These are phyloP conservation scores for Rhinogobio ventralis DNA, from an alignment of 2,797 vertebrate species.

Conservation along the genomic window DNA sequence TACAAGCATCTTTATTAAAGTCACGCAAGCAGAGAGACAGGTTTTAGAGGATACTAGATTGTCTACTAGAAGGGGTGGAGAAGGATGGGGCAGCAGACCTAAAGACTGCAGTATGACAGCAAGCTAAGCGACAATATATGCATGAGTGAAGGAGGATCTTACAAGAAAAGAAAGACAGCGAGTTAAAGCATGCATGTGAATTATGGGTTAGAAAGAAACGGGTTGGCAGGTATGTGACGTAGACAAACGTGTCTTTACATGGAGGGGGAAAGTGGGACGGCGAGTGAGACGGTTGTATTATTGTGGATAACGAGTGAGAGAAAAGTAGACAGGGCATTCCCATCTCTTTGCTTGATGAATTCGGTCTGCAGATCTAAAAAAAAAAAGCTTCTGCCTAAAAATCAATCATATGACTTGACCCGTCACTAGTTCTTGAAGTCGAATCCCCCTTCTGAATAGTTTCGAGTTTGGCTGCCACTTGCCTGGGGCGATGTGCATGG, in stretches of 20 bases:
- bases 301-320: slow-evolving; percentile 6
- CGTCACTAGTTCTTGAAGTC: background rate
- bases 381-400: background rate
- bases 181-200: background rate
- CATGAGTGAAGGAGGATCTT: background rate
- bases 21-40: slow-evolving; percentile 19
- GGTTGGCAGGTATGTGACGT: background rate
- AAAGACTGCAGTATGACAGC: background rate
- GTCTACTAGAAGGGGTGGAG: slow-evolving; percentile 5
- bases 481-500: slow-evolving; percentile 82
- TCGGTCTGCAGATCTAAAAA: background rate
- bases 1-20: slow-evolving; percentile 15
- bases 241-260: background rate
- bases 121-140: background rate
- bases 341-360: background rate
- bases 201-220: slow-evolving; percentile 1
- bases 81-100: background rate
- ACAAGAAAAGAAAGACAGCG: background rate
- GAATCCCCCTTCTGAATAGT: slow-evolving; percentile 7
- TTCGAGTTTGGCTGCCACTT: slow-evolving; percentile 69
- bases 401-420: background rate
- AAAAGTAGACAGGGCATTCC: background rate
- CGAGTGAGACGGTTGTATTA: slow-evolving; percentile 18
- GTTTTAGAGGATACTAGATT: slow-evolving; percentile 16
- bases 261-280: background rate